Conservation (phyloP, 2,797 vertebrate genomes). For the Lepilemur septentrionalis region DNA sequence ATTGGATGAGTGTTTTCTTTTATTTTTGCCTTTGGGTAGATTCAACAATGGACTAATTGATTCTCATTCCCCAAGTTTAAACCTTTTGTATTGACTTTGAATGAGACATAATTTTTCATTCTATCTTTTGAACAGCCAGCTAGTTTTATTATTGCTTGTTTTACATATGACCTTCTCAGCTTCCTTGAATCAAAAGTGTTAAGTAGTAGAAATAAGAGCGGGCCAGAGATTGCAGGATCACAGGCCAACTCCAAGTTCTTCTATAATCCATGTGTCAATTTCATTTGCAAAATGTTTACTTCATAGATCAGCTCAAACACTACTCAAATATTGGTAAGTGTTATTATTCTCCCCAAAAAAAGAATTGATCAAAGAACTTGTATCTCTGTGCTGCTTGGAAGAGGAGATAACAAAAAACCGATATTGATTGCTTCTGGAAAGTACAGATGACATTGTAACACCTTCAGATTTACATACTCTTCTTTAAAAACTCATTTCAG, state of each 20-base stretch:
- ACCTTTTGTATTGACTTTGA: not conserved
- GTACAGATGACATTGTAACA: not conserved
- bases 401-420: not conserved
- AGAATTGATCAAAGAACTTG: not conserved
- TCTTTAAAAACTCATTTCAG: not conserved
- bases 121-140: conserved; percentile 18
- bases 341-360: conserved; percentile 6
- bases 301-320: not conserved
- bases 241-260: not conserved
- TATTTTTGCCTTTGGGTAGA: conserved; percentile 12
- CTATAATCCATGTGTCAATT: not conserved
- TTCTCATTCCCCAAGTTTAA: not conserved
- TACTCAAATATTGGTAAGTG: not conserved
- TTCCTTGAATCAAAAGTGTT: not conserved
- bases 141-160: conserved; percentile 34
- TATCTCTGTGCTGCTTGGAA: not conserved
- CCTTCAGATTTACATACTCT: too few species aligned
- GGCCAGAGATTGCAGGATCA: not conserved
- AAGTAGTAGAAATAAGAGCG: not conserved
- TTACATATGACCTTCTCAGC: not conserved
- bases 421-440: not conserved
- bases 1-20: not conserved
- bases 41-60: not conserved
- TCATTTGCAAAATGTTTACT: conserved; percentile 37
- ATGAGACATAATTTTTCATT: conserved; percentile 6